Base-by-base conservation (phyloP, 2,888 invertebrate species). In the Metellina segmentata region DNA sequence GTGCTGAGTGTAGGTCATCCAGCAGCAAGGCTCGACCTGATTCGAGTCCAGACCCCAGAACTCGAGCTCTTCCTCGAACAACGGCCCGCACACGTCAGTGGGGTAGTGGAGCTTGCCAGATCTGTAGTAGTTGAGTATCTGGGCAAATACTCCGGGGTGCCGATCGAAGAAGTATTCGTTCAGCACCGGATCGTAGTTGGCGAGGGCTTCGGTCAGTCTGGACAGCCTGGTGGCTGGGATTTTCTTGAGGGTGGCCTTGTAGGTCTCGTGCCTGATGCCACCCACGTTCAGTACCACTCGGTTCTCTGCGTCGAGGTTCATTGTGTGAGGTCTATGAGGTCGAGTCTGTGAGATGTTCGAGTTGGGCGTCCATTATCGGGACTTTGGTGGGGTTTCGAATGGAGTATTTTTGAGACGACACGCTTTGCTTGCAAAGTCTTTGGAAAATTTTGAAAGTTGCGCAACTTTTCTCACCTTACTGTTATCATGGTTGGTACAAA, bases 31-130 rank as follows among this genome's bases (percentile, higher is more conserved):
- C 95, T 99, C 99, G 94, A 99, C 96, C 96, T 99, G 99, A 96
- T 99, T 99, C 74, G 99, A 98, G 95, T 99, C 99, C 94, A 99
- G 96, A 13, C 99, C 99, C 99, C 99, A 99, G 95, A 99, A 99
- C 95, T 99, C 99, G 94, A 99, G 96, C 95, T 99, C 99, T 95
- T 99, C 99, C 95, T 99, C 99, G 95, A 99, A 99, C 93, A 99
- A 96, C 87, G 99, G 99, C 77, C 99, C 99, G 95, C 99, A 99
- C 4, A 99, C 99, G 95, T 99, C 99, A 87, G 99, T 99, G 48
- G 99, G 99, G 95, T 99, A 99, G 95, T 99, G 99, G 93, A 99
- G 96, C 95, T 99, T 99, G 90, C 99, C 99, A 93, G 99, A 99
- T 95, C 99, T 97, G 96, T 99, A 99, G 95, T 99, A 99, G 95